Base-by-base conservation (phyloP, 1,140 invertebrate species). In the Scylla paramamosain region DNA sequence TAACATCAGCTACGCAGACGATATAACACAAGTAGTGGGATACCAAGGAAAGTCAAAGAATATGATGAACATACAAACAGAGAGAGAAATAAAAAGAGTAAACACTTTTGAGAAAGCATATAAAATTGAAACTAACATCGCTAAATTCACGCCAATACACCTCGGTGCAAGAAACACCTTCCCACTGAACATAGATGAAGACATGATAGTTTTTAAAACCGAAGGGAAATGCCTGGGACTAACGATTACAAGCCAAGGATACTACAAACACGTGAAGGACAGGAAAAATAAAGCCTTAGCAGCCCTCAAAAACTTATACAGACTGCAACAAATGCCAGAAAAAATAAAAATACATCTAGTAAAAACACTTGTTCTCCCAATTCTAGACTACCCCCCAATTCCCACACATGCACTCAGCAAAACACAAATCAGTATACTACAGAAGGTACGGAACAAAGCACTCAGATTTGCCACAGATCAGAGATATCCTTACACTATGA, bases 281-380 rank as follows among this genome's bases (percentile, higher is more conserved):
- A 59, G 10, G 28, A 46, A 59, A 31, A 52, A 59, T 0, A 28
- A 91, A 28, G 14, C 45, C 1, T 1, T n/a, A 28, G n/a, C 39
- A 14, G 90, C 31, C 46, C 28, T 91, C 32, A 59, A 8, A 59
- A 91, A 91, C 59, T 46, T 91, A 4, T 46, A 89, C 39, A 59
- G 48, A 59, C 31, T 91, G 3, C 45, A 25, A 0, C 14, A 46
- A 14, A 20, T 91, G 25, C 14, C 14, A 4, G 28, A 14, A 14
- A 91, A 91, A 59, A 91, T 91, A 0, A 52, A 91, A 59, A 28
- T 52, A 46, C 90, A 91, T n/a, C n/a, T 91, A 16, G 48, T 91
- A 29, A 59, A 91, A n/a, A 45, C 46, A 20, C 28, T 91, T 2
- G 90, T 91, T 16, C 32, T 91, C 45, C 90, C 90, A 25, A 91